Conservation (phyloP, 2,888 invertebrate species). For the Argyresthia goedartella region DNA sequence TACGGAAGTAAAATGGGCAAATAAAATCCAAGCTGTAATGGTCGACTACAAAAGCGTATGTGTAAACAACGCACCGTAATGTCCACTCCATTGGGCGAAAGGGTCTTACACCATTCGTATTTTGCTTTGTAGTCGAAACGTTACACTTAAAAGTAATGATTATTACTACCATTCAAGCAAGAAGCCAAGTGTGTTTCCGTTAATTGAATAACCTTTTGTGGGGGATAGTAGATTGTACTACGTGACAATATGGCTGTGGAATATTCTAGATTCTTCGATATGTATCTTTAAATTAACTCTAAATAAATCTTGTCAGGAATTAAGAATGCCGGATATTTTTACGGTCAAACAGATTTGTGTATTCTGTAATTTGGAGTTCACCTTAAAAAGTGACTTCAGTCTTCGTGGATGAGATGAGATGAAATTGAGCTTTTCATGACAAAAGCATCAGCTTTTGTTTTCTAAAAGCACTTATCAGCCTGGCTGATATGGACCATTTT, state of each 20-base stretch:
- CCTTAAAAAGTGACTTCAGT: no score
- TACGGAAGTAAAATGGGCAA: no score
- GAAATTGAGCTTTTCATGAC: not conserved
- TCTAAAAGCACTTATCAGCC: not conserved
- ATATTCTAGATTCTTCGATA: not conserved
- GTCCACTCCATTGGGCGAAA: not conserved
- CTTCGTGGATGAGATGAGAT: no score
- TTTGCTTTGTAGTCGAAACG: conserved; percentile 6
- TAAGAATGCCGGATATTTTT: no score
- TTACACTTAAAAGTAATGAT: conserved; percentile 43
- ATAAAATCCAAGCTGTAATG: not conserved
- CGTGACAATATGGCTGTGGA: not conserved
- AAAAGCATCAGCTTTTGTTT: not conserved
- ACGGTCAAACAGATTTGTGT: no score
- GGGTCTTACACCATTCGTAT: conserved; percentile 3
- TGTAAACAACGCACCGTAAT: conserved; percentile 1
- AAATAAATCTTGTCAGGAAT: no score
- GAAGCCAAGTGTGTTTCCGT: conserved; percentile 40
- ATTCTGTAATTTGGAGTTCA: no score
- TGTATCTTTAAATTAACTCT: no score
- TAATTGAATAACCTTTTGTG: conserved; percentile 41
- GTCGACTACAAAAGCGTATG: not conserved
- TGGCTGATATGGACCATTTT: no score
- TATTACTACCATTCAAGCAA: conserved; percentile 40
- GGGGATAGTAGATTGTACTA: conserved; percentile 10